A percentile compares a stretch with the other conserved stretches of the same genome.
Conservation (phyloP, 2,797 vertebrate genomes). For the Petrocephalus sullivani region DNA sequence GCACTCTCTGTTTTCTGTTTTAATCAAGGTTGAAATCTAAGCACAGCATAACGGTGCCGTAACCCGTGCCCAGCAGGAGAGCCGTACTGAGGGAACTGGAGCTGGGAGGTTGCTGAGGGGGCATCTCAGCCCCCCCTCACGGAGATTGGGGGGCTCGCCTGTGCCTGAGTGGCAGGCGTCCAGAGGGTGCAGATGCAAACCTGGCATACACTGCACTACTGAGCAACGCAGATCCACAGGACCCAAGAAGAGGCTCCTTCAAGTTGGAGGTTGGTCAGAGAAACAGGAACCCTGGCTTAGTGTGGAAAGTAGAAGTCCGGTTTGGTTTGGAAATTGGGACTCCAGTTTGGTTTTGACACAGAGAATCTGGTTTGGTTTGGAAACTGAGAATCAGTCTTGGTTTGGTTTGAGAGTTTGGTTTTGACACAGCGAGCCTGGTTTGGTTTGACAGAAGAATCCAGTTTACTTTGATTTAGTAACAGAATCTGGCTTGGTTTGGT, state of each 20-base stretch:
- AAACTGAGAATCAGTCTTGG: neutral
- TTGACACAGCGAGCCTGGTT: neutral
- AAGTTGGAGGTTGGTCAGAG: neutral
- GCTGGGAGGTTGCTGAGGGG: neutral
- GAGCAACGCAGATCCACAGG: neutral
- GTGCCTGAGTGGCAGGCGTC: neutral
- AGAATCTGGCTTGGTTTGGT: neutral
- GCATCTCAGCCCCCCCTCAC: neutral
- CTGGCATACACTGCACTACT: neutral
- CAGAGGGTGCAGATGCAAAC: no score
- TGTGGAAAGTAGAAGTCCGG: neutral
- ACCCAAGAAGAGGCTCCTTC: neutral
- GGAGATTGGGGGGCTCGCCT: neutral
- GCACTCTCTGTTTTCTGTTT: neutral
- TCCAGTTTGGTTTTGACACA: neutral
- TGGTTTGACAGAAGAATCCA: neutral
- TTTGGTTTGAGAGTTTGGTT: neutral
- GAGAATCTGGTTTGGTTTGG: neutral
- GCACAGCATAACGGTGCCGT: neutral
- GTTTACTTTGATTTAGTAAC: neutral
- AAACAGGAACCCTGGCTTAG: neutral
- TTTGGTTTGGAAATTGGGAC: neutral
- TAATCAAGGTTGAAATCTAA: slow-evolving; percentile 11
- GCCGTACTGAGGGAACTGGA: neutral
- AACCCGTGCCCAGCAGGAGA: neutral